Percentiles rank a stretch among this genome's conserved stretches.
These are phyloP conservation scores for Pteromalus puparum DNA, from an alignment of 1,140 invertebrate species.

Conservation along the genomic window DNA sequence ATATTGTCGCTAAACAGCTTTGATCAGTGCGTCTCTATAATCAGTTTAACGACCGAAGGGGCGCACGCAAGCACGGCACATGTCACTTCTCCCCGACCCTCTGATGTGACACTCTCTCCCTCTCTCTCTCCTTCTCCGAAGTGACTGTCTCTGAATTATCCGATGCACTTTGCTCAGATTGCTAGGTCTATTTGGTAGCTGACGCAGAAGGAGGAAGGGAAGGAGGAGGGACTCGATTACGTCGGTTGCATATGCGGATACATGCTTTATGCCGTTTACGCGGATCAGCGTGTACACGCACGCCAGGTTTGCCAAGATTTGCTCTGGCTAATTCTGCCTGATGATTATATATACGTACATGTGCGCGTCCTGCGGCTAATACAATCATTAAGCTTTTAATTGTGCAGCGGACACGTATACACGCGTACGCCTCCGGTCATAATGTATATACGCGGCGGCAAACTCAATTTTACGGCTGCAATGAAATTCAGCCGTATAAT, in stretches of 20 bases:
- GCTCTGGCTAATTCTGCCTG: neutral
- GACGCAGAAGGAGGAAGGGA: neutral
- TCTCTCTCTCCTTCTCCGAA: neutral
- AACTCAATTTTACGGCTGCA: no score
- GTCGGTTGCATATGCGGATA: neutral
- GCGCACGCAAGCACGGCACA: neutral
- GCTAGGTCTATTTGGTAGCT: neutral
- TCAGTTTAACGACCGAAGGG: conserved; percentile 9
- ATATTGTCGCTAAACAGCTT: conserved; percentile 20
- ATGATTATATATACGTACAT: neutral
- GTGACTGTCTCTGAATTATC: conserved; percentile 1
- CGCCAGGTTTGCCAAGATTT: neutral
- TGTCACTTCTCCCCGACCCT: neutral
- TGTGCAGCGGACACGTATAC: neutral
- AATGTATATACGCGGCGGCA: no score
- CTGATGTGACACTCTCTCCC: neutral
- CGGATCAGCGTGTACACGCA: neutral
- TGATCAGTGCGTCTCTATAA: conserved; percentile 10
- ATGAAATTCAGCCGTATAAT: no score
- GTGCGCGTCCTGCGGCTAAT: neutral
- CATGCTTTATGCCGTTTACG: conserved; percentile 4
- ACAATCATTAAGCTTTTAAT: conserved; percentile 26
- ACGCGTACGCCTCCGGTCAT: no score
- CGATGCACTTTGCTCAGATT: conserved; percentile 28
- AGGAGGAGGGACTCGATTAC: neutral